Base-by-base conservation (phyloP, 2,113 vertebrate species). In the Uria lomvia region DNA sequence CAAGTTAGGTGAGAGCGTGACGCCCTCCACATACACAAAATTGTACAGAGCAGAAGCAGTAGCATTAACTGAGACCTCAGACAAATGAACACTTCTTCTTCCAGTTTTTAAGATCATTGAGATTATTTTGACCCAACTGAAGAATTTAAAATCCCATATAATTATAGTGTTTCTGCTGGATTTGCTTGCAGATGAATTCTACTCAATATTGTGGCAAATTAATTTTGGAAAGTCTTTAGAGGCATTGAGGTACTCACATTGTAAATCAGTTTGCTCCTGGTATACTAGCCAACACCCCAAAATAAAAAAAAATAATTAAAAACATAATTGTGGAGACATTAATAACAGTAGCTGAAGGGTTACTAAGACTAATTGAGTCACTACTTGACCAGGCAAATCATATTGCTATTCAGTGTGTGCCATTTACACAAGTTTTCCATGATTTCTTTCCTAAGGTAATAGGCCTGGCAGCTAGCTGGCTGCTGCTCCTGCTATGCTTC, bases 361-460 rank as follows among this genome's bases (percentile, higher is more conserved):
- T 97, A 98, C 97, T 76, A 95, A 59, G 50, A 65, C 60, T 94
- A 96, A 97, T 93, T 92, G 90, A 97, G 92, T 90, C 91, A 84
- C 82, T 95, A 91, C 88, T 97, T 97, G 97, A 98, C 97, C 97
- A 96, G 92, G 88, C 42, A 97, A 93, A 96, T 97, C 87, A 95
- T 92, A 96, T 91, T 73, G 72, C 68, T 88, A 65, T 91, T 95
- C 95, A 88, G 87, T 86, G 95, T 85, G 86, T 97, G 95, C 97
- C 95, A 96, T 98, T 97, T 92, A 90, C 90, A 93, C 94, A 97
- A 96, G 43, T 97, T 98, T 97, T 92, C 96, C 96, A 50, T 92
- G 72, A 86, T 96, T 97, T 93, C 87, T 94, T 97, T 98, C 94
- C 97, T 92, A 62, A 97, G 96, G 97, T 98, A 98, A 98, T 96